A percentile compares a stretch with the other conserved stretches of the same genome.
phyloP scores from a whole-genome alignment of 2,113 vertebrate genomes.

The Oxygymnocypris stewartii region DNA sequence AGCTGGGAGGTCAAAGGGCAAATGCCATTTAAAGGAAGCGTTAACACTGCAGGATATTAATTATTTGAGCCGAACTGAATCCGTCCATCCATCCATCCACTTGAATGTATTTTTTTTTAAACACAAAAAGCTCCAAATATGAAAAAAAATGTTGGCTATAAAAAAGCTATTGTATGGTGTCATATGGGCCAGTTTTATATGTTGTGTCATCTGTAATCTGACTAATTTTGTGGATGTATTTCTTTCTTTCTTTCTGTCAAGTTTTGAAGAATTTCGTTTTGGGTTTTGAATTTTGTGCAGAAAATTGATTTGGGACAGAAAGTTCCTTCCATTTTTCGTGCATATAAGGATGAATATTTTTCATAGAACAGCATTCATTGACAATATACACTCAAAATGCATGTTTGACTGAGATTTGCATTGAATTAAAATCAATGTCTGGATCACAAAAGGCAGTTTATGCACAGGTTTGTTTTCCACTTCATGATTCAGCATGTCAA shows the following conservation, averaged over 20 bases:
- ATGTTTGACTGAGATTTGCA: neutral
- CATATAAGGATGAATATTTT: neutral
- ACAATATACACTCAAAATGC: neutral
- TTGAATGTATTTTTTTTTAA: too few species aligned
- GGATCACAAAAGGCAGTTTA: neutral
- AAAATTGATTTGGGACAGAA: neutral
- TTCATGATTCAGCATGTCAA: neutral
- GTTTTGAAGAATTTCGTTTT: too few species aligned
- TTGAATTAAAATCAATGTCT: neutral
- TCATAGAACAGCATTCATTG: neutral
- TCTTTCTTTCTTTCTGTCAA: too few species aligned
- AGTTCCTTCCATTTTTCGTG: neutral
- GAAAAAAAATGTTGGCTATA: too few species aligned
- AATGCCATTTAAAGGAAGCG: constrained; percentile 22
- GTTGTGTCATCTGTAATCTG: neutral
- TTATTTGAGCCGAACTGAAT: neutral
- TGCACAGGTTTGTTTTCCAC: neutral
- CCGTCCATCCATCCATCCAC: neutral
- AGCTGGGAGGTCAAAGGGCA: constrained; percentile 30
- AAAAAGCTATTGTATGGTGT: neutral
- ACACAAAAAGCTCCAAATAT: neutral
- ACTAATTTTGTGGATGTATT: neutral
- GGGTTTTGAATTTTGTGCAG: too few species aligned
- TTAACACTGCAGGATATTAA: constrained; percentile 21
- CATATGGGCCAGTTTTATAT: neutral